A percentile compares a stretch with the other conserved stretches of the same genome.
phyloP scores from a whole-genome alignment of 2,888 invertebrate species.

The Itoplectis maculator region DNA sequence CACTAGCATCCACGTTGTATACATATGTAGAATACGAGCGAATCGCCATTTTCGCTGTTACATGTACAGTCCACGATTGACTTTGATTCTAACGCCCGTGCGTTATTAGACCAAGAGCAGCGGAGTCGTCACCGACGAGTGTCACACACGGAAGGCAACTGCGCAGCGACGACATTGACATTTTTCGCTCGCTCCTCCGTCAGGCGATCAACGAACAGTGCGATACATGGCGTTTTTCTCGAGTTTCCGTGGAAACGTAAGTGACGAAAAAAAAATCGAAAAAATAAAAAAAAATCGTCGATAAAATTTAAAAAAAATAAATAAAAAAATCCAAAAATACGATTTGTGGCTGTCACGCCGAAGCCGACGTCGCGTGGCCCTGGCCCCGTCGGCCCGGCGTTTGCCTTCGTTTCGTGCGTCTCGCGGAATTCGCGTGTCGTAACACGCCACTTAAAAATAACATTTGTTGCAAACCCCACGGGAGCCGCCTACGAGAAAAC shows the following conservation, averaged over 20 bases:
- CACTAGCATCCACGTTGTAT: background rate
- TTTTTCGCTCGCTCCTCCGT: background rate
- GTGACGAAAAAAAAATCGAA: slow-evolving; percentile 23
- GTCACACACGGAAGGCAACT: slow-evolving; percentile 24
- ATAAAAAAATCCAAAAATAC: background rate
- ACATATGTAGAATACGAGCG: slow-evolving; percentile 12
- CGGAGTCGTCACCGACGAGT: slow-evolving; percentile 39
- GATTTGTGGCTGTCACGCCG: background rate
- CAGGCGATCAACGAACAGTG: slow-evolving; percentile 8
- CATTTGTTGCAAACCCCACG: slow-evolving; percentile 38
- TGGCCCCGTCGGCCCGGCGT: background rate
- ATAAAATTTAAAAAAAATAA: background rate
- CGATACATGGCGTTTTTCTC: slow-evolving; percentile 59
- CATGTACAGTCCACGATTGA: slow-evolving; percentile 25
- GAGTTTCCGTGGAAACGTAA: slow-evolving; percentile 44
- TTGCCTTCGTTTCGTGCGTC: background rate
- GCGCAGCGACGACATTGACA: slow-evolving; percentile 36
- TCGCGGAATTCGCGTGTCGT: slow-evolving; percentile 29
- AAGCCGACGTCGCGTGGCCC: background rate
- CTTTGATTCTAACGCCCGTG: background rate
- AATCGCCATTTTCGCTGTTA: slow-evolving; percentile 50
- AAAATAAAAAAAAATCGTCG: background rate
- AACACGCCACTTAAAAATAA: slow-evolving; percentile 55
- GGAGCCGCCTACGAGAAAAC: slow-evolving; percentile 49
- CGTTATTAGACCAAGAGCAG: slow-evolving; percentile 43